Evolutionary conservation across 1,140 invertebrate species (phyloP), one percentile per base, ranked within the genome.

Genomic region (Drosophila ananassae): DNA sequence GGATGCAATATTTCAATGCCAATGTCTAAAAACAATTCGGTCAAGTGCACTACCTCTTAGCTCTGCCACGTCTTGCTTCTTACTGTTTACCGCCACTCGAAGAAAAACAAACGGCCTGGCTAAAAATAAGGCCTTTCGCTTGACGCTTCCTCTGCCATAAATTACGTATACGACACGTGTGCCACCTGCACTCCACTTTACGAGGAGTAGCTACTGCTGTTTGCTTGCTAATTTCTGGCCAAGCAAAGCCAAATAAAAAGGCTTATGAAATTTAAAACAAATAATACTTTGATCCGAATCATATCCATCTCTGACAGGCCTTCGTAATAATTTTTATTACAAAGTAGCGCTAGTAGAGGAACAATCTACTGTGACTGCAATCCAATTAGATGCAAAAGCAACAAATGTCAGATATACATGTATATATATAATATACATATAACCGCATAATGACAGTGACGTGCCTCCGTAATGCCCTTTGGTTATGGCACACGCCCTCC

Each of bases 351-450:
- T 39, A 7, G 4, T 66, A 12, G 44, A 17, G 17, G 17, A 17
- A 17, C 17, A 17, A 17, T 17, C 17, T 17, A 22, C 54, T 24
- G 60, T 39, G 24, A 41, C 22, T 46, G 28, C 53, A 67, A 87
- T 75, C 60, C 82, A 77, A 81, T 85, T 87, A 76, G 47, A 30
- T 44, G 60, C 12, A 8, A 61, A 63, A 64, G 72, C 72, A 74
- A 74, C 72, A 63, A 74, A 67, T 76, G 72, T 68, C 51, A 56
- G 39, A 50, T 12, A 12, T 37, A 37, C 2, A 8, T 32, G 9
- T 10, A 32, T 32, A 10, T 75, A 47, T 13, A 6, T 44, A 10
- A 3, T n/a, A 41, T n/a, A 10, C n/a, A 66, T 17, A 17, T 13
- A 75, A 53, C 57, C 34, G 48, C 72, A 79, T 72, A 79, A 63